These are phyloP conservation scores for Eueides isabella DNA, from an alignment of 1,140 invertebrate species.

Conservation along the genomic window DNA sequence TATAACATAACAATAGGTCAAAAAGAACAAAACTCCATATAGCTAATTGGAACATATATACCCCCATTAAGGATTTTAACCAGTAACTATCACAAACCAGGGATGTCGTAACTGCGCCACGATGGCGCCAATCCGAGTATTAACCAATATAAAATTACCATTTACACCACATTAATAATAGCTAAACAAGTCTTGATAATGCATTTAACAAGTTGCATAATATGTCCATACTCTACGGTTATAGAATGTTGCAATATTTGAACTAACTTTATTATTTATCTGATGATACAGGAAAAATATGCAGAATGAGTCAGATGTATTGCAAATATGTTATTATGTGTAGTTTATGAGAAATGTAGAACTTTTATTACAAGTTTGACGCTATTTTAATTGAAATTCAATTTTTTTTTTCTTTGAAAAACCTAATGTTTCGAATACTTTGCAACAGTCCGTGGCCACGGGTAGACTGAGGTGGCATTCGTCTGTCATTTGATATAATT, in stretches of 20 bases:
- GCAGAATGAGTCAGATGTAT: background rate
- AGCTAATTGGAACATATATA: too few species aligned
- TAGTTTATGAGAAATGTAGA: background rate
- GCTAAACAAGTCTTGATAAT: background rate
- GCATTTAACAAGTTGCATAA: background rate
- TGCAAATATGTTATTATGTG: background rate
- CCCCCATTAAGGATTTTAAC: background rate
- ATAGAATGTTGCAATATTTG: slow-evolving; percentile 8
- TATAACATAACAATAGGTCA: too few species aligned
- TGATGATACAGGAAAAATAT: slow-evolving; percentile 12
- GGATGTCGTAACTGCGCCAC: background rate
- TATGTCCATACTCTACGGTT: background rate
- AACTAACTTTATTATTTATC: background rate
- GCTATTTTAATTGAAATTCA: too few species aligned
- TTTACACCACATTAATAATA: background rate
- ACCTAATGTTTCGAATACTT: too few species aligned
- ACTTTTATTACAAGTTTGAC: background rate
- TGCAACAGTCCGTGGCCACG: too few species aligned
- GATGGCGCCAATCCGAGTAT: background rate
- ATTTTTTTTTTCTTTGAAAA: too few species aligned
- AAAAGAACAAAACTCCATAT: too few species aligned
- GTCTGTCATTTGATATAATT: too few species aligned
- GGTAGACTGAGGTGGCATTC: too few species aligned
- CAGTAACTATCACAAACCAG: background rate
- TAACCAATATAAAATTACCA: background rate